Conservation (phyloP, 2,888 invertebrate species). For the Seira ritae region DNA sequence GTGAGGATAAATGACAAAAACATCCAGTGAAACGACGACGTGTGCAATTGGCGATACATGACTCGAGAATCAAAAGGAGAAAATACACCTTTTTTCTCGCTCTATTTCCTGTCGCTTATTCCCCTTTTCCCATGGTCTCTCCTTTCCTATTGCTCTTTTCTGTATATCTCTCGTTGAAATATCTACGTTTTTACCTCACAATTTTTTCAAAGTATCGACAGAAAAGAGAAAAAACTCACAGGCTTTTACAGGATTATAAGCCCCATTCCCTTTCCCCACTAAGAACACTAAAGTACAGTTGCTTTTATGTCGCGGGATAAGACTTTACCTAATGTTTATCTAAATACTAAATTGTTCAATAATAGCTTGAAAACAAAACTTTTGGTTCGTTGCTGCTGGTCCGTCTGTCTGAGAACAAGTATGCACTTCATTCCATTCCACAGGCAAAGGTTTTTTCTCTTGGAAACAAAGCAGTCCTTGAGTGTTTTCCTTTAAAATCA, state of each 20-base stretch:
- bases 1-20: conserved; percentile 53
- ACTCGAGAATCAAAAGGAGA: conserved; percentile 33
- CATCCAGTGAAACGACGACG: conserved; percentile 48
- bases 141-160: conserved; percentile 13
- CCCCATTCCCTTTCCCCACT: too few species aligned
- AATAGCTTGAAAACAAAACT: conserved; percentile 17
- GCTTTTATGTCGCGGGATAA: background rate
- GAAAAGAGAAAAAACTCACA: too few species aligned
- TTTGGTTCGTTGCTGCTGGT: too few species aligned
- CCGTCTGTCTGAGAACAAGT: too few species aligned
- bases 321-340: conserved; percentile 37
- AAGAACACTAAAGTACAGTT: too few species aligned
- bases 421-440: too few species aligned
- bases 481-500: too few species aligned
- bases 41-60: conserved; percentile 50
- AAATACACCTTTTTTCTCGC: conserved; percentile 48
- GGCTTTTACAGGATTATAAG: too few species aligned
- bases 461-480: too few species aligned
- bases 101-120: conserved; percentile 41
- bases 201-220: too few species aligned
- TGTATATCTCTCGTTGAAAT: background rate
- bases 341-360: conserved; percentile 54
- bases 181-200: too few species aligned
- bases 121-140: background rate
- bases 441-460: too few species aligned